Base-by-base conservation (phyloP, 1,140 invertebrate species). In the Bombus polaris region DNA sequence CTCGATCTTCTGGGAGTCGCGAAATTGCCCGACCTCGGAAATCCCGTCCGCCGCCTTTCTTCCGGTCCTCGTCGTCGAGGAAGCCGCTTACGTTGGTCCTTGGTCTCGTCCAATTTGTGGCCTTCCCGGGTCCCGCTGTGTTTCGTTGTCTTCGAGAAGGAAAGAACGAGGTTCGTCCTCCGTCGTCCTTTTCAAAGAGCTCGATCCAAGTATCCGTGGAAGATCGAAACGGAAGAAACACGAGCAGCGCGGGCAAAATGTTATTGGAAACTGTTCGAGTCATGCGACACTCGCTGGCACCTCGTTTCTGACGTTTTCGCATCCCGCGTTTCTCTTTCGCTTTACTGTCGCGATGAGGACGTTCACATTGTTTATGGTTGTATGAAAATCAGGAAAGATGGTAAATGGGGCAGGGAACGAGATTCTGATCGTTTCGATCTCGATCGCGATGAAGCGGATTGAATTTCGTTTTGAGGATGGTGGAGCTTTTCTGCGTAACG, bases 71-170 rank as follows among this genome's bases (percentile, higher is more conserved):
- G 32, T 80, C 71, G 70, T 32, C 68, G 79, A 85, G 72, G 89
- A 90, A 87, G 81, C 88, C 78, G 88, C 88, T 90, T 90, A 85
- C 78, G 73, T 79, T 57, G 37, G 86, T 62, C 70, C 81, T 65
- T 66, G 79, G 81, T 84, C 84, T 87, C 81, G 68, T 87, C 86
- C 89, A 90, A 90, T 89, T 89, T 89, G 88, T 88, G 82, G 88
- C 77, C 80, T 85, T 15, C 22, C 68, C 57, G 12, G 8, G 13
- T 35, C 79, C 39, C 44, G 25, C 47, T 53, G 47, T 85, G 74
- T 77, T 80, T 62, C 47, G 76, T 73, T 80, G 42, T 44, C 44
- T 47, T 32, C n/a, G 8, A 5, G 70, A 59, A 84, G 6, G n/a
- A 1, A 62, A 62, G 22, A 47, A 68, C 39, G 42, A n/a, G 32